Evolutionary conservation across 2,888 invertebrate genomes (phyloP), one percentile per base, ranked within the genome.

Genomic region (Mythimna lalbum): DNA sequence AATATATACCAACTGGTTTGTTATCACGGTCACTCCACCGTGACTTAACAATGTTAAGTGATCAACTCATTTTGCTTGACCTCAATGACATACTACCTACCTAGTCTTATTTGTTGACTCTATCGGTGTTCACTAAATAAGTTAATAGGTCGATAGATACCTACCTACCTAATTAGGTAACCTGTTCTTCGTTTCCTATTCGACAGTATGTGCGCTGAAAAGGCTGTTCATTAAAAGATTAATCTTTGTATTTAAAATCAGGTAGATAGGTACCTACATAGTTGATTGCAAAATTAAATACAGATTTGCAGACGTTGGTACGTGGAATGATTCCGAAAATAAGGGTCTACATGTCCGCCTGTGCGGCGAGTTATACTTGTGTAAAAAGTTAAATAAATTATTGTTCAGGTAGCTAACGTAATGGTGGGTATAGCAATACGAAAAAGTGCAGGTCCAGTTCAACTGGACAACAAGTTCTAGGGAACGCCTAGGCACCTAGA

Each of bases 41-140:
- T 53, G 53, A 66, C 33, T 65, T 43, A 17, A 5, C 7, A 19
- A 19, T 63, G 17, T 21, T 43, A 31, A 47, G 55, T 68, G n/a
- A 27, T 7, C 4, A 39, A 27, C 68, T 27, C 33, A 53, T 56
- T 50, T 10, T n/a, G 19, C 31, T 4, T 60, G 59, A 50, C 27
- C 49, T 36, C 21, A 39, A 39, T 59, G 31, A 23, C 50, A 43
- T 17, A 19, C 43, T 14, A 39, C 39, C n/a, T n/a, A n/a, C n/a
- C 49, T 17, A 14, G 31, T 50, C 14, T 50, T 19, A 39, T 69
- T 49, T 39, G 19, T 31, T 50, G 14, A 4, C 21, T 14, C 19
- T 59, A 14, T 55, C 31, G 19, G 9, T 31, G 19, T 55, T 19
- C 19, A 9, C 2, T 6, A 10, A 69, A 17, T 27, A 10, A 27